phyloP scores from a whole-genome alignment of 2,113 vertebrate species.

The Cathartes aura region DNA sequence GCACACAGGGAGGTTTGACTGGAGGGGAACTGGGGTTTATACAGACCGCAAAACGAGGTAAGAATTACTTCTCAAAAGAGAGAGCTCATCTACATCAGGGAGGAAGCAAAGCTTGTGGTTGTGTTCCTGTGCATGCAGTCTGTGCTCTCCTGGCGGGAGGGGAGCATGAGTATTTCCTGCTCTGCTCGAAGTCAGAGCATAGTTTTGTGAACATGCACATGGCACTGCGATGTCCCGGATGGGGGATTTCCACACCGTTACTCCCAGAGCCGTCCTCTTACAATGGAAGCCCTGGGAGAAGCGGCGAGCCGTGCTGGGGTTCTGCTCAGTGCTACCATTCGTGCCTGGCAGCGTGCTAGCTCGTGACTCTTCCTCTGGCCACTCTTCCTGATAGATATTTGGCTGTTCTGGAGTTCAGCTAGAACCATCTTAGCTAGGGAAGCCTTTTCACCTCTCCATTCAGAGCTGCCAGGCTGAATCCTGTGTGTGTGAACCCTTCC shows the following conservation, averaged over 20 bases:
- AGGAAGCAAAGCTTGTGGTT: not conserved
- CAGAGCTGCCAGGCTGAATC: not conserved
- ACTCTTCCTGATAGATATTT: not conserved
- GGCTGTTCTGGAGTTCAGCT: not conserved
- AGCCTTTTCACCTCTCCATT: not conserved
- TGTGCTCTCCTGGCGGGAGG: not conserved
- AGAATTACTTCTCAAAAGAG: not conserved
- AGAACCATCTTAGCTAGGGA: not conserved
- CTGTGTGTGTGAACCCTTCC: not conserved
- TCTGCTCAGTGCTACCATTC: rapidly evolving
- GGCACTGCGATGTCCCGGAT: rapidly evolving
- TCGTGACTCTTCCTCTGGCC: not conserved
- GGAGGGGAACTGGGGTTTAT: not conserved
- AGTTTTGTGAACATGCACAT: rapidly evolving
- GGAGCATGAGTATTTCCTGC: not conserved
- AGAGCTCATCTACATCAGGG: not conserved
- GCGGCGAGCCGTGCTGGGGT: rapidly evolving
- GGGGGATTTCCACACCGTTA: rapidly evolving
- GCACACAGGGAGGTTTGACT: not conserved
- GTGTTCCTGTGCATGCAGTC: not conserved
- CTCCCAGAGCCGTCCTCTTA: not conserved
- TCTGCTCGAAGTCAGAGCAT: not conserved
- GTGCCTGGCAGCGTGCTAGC: not conserved
- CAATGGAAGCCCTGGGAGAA: not conserved
- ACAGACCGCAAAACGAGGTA: not conserved